phyloP scores from a whole-genome alignment of 2,888 invertebrate genomes.

The Amphipoea oculea region DNA sequence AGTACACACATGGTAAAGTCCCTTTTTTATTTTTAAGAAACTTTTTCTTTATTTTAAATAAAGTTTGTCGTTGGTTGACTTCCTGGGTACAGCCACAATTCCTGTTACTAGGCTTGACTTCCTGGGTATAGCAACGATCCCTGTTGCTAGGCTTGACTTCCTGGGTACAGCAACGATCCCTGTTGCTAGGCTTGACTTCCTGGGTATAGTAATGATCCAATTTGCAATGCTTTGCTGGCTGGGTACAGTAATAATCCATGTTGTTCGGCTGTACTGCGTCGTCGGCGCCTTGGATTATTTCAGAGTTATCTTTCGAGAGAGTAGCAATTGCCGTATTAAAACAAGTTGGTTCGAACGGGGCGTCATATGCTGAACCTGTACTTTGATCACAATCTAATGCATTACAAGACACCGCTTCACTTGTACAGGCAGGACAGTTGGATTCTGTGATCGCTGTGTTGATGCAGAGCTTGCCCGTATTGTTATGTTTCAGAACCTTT shows the following conservation, averaged over 20 bases:
- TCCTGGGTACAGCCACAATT: neutral
- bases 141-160: neutral
- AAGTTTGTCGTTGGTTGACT: slow-evolving; percentile 37
- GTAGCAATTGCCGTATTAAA: neutral
- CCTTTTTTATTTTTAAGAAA: slow-evolving; percentile 61
- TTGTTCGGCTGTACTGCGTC: neutral
- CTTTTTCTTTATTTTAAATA: slow-evolving; percentile 70
- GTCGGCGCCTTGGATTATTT: neutral
- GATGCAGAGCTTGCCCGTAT: neutral
- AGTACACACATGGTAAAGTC: slow-evolving; percentile 75
- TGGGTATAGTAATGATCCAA: neutral
- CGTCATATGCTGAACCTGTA: slow-evolving; percentile 30
- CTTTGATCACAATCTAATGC: slow-evolving; percentile 36
- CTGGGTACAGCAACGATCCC: neutral
- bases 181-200: neutral
- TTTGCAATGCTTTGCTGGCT: neutral
- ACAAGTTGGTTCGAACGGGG: slow-evolving; percentile 42
- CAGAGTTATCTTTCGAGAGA: slow-evolving; percentile 1
- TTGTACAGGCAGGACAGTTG: slow-evolving; percentile 16
- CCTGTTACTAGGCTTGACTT: neutral
- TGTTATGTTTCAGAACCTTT: slow-evolving; percentile 10
- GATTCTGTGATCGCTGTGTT: slow-evolving; percentile 21
- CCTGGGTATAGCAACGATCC: neutral
- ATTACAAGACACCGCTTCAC: slow-evolving; percentile 34
- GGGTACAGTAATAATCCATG: neutral